phyloP scores from a whole-genome alignment of 2,113 vertebrate genomes.

The Crotophaga sulcirostris region DNA sequence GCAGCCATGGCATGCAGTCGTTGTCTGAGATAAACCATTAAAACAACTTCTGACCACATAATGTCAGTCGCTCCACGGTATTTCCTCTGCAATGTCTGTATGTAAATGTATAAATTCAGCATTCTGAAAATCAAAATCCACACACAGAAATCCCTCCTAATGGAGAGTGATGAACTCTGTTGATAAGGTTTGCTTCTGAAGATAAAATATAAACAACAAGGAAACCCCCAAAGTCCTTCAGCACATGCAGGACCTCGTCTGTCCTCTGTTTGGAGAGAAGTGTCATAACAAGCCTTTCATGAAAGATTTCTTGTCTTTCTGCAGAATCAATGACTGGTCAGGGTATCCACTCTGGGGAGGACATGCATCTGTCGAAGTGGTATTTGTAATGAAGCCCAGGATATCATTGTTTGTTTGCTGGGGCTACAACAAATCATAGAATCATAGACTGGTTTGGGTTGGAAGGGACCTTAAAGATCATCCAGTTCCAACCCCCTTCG shows the following conservation, averaged over 20 bases:
- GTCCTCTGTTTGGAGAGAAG: background rate
- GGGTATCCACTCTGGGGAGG: background rate
- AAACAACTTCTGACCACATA: background rate
- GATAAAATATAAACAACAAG: background rate
- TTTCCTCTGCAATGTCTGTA: background rate
- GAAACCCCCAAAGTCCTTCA: background rate
- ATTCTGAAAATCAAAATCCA: background rate
- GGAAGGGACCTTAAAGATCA: too few relatives aligned
- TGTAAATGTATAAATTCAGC: background rate
- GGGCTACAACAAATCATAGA: background rate
- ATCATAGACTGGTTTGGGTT: too few relatives aligned
- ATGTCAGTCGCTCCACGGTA: background rate
- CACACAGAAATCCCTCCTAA: background rate
- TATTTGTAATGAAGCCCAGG: background rate
- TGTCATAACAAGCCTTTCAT: background rate
- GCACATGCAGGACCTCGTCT: background rate
- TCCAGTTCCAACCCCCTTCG: too few relatives aligned
- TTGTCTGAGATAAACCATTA: background rate
- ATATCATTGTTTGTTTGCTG: background rate
- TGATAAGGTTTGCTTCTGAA: background rate
- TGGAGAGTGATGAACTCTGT: background rate
- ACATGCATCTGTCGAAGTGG: background rate
- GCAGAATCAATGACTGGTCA: background rate
- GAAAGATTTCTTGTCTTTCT: background rate
- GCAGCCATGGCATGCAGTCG: background rate